Conservation (phyloP, 1,140 invertebrate species). For the Samia ricini region DNA sequence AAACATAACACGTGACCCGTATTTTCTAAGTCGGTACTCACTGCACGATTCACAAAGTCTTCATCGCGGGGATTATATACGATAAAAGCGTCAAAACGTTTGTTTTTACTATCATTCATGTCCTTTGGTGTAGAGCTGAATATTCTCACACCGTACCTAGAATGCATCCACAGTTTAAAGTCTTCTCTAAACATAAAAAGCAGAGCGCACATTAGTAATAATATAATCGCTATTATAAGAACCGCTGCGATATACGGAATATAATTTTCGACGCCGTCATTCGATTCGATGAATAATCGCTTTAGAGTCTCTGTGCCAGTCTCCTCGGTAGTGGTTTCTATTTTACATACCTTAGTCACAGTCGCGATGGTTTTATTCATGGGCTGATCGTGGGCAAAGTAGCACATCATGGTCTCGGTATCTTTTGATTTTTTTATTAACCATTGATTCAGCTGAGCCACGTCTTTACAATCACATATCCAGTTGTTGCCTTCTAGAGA, state of each 20-base stretch:
- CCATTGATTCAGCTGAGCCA: conserved; percentile 83
- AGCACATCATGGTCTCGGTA: conserved; percentile 71
- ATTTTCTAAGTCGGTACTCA: conserved; percentile 89
- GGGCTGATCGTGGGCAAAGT: conserved; percentile 63
- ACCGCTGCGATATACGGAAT: conserved; percentile 89
- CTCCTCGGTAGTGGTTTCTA: conserved; percentile 66
- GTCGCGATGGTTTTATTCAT: conserved; percentile 73
- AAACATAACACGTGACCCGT: conserved; percentile 86
- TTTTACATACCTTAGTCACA: conserved; percentile 71
- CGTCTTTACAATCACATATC: conserved; percentile 84
- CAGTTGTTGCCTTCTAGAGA: conserved; percentile 84
- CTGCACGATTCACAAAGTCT: conserved; percentile 86
- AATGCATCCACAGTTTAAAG: conserved; percentile 92
- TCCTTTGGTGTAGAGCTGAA: conserved; percentile 82
- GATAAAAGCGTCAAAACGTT: conserved; percentile 92
- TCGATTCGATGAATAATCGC: conserved; percentile 75
- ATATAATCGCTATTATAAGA: conserved; percentile 84
- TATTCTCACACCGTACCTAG: conserved; percentile 91
- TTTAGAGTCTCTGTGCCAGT: conserved; percentile 76
- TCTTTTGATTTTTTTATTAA: conserved; percentile 74
- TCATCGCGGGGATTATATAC: conserved; percentile 92
- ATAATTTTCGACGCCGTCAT: conserved; percentile 80
- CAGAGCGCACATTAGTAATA: conserved; percentile 86
- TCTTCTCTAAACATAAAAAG: conserved; percentile 91
- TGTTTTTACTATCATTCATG: conserved; percentile 76